phyloP scores from a whole-genome alignment of 1,140 invertebrate species.

The Papilio dardanus region DNA sequence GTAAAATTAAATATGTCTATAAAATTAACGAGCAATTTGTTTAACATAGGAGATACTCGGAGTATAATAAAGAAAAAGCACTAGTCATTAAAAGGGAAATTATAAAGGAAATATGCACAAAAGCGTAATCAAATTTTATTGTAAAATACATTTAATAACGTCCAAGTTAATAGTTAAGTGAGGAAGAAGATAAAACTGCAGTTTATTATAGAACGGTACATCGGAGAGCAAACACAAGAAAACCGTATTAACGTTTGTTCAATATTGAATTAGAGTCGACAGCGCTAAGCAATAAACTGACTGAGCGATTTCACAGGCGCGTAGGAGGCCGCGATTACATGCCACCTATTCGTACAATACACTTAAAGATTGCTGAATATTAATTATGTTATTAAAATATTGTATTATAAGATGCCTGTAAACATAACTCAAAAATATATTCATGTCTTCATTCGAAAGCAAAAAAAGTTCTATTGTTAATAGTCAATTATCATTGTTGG shows the following conservation, averaged over 20 bases:
- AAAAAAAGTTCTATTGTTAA: too few relatives aligned
- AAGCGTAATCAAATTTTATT: conserved; percentile 64
- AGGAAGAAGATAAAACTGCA: conserved; percentile 65
- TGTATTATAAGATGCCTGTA: not conserved
- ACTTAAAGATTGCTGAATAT: not conserved
- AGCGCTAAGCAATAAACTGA: conserved; percentile 49
- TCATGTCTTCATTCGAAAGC: not conserved
- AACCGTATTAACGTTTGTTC: conserved; percentile 62
- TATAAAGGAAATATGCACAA: conserved; percentile 19
- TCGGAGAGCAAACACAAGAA: conserved; percentile 46
- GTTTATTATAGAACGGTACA: conserved; percentile 71
- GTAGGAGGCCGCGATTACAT: not conserved
- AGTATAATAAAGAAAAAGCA: conserved; percentile 17
- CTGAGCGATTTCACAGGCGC: conserved; percentile 45
- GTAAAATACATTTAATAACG: conserved; percentile 65
- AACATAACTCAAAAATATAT: not conserved
- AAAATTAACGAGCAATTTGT: conserved; percentile 22
- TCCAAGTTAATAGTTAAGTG: conserved; percentile 69
- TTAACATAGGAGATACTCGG: not conserved
- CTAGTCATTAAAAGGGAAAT: conserved; percentile 25
- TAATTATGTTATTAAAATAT: not conserved
- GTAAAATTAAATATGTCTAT: not conserved
- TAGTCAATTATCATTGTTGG: not conserved
- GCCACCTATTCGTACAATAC: conserved; percentile 8
- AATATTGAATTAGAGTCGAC: conserved; percentile 63